Conservation (phyloP, 1,140 invertebrate genomes). For the Paraescarpia echinospica region DNA sequence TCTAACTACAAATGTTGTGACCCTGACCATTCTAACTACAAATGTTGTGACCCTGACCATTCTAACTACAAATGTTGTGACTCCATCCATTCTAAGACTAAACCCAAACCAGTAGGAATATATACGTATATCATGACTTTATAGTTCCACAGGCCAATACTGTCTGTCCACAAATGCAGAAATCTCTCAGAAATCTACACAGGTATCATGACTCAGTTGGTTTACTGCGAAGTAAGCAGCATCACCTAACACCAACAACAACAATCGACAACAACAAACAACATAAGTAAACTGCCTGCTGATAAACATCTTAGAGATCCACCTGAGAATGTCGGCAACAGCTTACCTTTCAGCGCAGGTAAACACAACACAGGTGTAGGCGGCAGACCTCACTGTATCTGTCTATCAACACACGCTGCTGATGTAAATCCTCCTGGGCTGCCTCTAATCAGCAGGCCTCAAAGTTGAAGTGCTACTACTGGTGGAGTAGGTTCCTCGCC, state of each 20-base stretch:
- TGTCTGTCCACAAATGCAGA: not conserved
- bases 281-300: not conserved
- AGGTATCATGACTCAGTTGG: not conserved
- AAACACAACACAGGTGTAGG: not conserved
- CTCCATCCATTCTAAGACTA: not conserved
- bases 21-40: too few relatives aligned
- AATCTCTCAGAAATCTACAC: not conserved
- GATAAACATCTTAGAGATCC: not conserved
- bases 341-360: not conserved
- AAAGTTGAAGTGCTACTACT: not conserved
- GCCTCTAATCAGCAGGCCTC: not conserved
- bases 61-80: too few relatives aligned
- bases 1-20: too few relatives aligned
- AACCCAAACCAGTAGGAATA: not conserved
- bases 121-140: not conserved
- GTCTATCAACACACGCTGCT: not conserved
- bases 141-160: not conserved
- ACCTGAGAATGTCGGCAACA: not conserved
- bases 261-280: not conserved
- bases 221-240: not conserved
- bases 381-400: not conserved
- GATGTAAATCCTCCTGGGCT: not conserved
- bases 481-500: not conserved
- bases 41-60: too few relatives aligned
- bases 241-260: not conserved